phyloP scores from a whole-genome alignment of 2,113 vertebrate genomes.

The Daphoenositta chrysoptera region DNA sequence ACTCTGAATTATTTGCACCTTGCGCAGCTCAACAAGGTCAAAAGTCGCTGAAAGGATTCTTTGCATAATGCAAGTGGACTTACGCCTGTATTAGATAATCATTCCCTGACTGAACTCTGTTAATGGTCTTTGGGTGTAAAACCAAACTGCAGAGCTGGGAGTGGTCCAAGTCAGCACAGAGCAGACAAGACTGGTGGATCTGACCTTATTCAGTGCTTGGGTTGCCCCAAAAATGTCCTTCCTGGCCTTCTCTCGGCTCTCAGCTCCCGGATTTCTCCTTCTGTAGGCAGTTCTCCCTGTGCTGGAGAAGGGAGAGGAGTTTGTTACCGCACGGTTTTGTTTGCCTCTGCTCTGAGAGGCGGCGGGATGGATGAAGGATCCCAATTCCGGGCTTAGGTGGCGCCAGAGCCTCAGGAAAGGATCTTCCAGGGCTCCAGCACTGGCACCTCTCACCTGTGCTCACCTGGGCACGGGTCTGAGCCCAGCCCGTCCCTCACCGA shows the following conservation, averaged over 20 bases:
- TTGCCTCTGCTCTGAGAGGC: neutral
- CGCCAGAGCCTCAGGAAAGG: neutral
- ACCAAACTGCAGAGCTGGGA: neutral
- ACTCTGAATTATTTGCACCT: neutral
- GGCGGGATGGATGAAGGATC: neutral
- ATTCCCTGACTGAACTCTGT: neutral
- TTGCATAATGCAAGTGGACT: neutral
- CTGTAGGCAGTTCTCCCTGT: neutral
- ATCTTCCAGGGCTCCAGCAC: accelerated
- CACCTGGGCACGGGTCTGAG: neutral
- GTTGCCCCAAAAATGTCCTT: neutral
- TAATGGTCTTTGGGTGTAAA: neutral
- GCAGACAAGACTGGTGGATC: neutral
- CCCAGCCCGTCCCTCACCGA: accelerated
- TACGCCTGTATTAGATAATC: neutral
- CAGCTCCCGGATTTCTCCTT: neutral
- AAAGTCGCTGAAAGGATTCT: neutral
- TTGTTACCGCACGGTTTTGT: neutral
- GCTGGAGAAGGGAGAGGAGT: neutral
- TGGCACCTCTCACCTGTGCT: neutral
- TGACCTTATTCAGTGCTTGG: neutral
- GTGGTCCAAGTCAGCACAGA: neutral
- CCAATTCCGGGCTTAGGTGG: neutral
- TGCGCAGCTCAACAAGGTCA: neutral
- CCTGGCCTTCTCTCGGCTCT: neutral